Evolutionary conservation across 2,888 invertebrate genomes (phyloP), one percentile per base, ranked within the genome.

Genomic region (Plebejus argus): DNA sequence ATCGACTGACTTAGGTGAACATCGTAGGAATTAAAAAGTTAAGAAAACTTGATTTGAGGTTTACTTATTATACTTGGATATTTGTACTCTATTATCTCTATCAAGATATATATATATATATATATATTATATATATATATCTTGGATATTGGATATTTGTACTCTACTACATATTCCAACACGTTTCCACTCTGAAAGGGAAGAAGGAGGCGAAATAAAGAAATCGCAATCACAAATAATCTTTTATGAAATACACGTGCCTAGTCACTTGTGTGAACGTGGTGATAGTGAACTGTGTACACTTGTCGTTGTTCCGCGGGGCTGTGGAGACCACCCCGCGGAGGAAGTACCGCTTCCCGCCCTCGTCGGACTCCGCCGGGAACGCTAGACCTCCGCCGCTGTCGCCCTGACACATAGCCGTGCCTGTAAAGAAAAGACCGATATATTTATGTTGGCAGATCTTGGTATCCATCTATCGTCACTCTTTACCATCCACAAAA

Each of bases 361-460:
- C 87, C 8, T 83, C 82, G 12, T 88, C 88, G 0, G 49, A 61
- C 1, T 85, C 84, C 0, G 87, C 84, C 0, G 87, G 83, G 79
- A 92, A 90, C 0, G 88, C 86, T 0, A 93, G 82, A 0, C 92
- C 92, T 0, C 92, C 91, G 0, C 93, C 93, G 78, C 91, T 91
- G 86, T 93, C 92, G 0, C 92, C 92, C 79, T 87, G 85, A 81
- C 93, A 93, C 0, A 92, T 82, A 0, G 90, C 87, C 18, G 88
- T 88, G 5, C 89, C 91, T 91, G 83, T 28, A 71, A 39, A 61
- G 10, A 61, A 61, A 61, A 61, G 23, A 10, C 10, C 10, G 10
- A 1, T 23, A 20, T n/a, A n/a, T n/a, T 61, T 28, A 28, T 28
- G 10, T 58, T 3, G n/a, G 10, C 23, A 61, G 61, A 10, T 18